Conservation (phyloP, 2,888 invertebrate species). For the Orthosia gracilis region DNA sequence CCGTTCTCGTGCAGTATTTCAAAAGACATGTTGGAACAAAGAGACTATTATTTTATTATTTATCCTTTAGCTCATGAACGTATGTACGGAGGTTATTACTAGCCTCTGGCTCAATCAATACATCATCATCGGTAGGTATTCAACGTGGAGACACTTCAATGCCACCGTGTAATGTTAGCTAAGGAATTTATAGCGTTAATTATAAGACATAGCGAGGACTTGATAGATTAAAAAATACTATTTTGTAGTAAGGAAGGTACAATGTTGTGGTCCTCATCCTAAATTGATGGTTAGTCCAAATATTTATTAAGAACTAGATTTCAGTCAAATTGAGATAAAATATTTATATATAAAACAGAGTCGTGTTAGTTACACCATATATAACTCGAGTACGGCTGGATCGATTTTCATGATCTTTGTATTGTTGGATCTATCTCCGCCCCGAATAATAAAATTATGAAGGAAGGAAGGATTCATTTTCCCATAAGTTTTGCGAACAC, state of each 20-base stretch:
- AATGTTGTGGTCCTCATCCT: too few relatives aligned
- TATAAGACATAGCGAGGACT: constrained; percentile 2
- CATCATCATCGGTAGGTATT: constrained; percentile 41
- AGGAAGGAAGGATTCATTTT: too few relatives aligned
- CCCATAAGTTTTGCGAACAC: too few relatives aligned
- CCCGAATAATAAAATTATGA: too few relatives aligned
- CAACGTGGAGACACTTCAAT: constrained; percentile 54
- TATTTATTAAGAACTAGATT: neutral
- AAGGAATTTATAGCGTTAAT: constrained; percentile 1
- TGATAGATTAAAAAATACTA: too few relatives aligned
- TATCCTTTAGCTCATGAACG: constrained; percentile 29
- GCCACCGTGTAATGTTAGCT: constrained; percentile 26
- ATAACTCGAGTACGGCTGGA: too few relatives aligned
- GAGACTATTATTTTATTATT: constrained; percentile 30
- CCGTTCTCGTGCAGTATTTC: constrained; percentile 37
- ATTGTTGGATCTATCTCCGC: too few relatives aligned
- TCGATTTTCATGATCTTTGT: too few relatives aligned
- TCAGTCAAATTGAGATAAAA: too few relatives aligned
- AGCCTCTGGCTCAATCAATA: constrained; percentile 38
- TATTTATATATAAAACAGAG: too few relatives aligned
- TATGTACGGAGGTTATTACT: constrained; percentile 20
- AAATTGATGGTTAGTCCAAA: neutral
- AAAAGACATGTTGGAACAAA: constrained; percentile 42
- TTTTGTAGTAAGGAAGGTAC: too few relatives aligned
- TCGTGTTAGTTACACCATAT: too few relatives aligned